Percentiles rank a stretch among this genome's conserved stretches.
Evolutionary conservation across 2,888 invertebrate genomes (phyloP).

Genomic region (Volucella inflata): DNA sequence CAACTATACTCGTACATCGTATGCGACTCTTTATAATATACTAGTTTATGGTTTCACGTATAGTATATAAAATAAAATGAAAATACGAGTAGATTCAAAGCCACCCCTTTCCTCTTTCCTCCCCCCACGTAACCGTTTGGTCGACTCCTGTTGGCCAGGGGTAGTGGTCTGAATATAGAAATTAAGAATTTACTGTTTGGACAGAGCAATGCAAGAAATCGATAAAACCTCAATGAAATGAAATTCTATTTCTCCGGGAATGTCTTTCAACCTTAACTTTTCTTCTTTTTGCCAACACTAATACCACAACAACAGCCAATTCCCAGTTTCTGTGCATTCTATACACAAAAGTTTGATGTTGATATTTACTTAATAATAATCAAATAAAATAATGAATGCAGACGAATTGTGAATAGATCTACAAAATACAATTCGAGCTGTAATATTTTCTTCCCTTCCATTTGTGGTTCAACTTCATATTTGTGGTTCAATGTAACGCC

Average conservation of each 20-base stretch:
- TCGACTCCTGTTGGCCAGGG: conserved; percentile 11
- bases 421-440: no score
- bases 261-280: conserved; percentile 48
- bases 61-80: conserved; percentile 71
- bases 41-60: conserved; percentile 71
- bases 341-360: conserved; percentile 38
- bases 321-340: conserved; percentile 32
- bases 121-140: no score
- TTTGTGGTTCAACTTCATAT: no score
- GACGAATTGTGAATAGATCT: not conserved
- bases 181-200: conserved; percentile 74
- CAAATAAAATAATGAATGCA: conserved; percentile 5
- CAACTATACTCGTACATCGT: conserved; percentile 5
- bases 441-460: no score
- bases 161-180: conserved; percentile 47
- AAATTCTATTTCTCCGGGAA: conserved; percentile 70
- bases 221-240: conserved; percentile 73
- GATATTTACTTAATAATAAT: conserved; percentile 60
- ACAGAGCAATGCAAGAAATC: conserved; percentile 69
- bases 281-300: not conserved
- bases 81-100: conserved; percentile 35
- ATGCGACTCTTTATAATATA: conserved; percentile 68
- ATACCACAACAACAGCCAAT: conserved; percentile 7
- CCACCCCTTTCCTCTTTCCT: no score
- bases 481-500: no score